Evolutionary conservation across 2,888 invertebrate genomes (phyloP).

Genomic region (Tridacna gigas): DNA sequence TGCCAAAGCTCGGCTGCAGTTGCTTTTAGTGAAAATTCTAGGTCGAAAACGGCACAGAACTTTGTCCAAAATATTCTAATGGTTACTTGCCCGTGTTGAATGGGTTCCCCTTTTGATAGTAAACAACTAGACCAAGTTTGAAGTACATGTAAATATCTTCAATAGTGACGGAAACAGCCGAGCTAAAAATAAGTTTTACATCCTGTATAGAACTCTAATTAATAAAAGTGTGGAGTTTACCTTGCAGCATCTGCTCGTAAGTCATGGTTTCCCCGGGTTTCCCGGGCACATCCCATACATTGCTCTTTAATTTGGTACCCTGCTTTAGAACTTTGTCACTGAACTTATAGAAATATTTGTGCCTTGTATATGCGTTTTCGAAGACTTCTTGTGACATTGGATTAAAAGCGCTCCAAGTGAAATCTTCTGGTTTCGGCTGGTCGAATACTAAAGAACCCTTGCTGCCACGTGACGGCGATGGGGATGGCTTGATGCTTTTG

Average conservation of each 20-base stretch:
- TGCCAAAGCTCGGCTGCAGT: no score
- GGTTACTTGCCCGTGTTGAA: no score
- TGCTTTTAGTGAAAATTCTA: no score
- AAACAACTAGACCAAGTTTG: no score
- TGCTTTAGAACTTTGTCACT: constrained; percentile 76
- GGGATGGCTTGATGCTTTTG: constrained; percentile 50
- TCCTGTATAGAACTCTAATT: no score
- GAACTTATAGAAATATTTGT: constrained; percentile 75
- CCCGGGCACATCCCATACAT: constrained; percentile 75
- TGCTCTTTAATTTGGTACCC: constrained; percentile 74
- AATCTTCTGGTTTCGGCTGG: constrained; percentile 68
- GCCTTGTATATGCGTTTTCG: constrained; percentile 73
- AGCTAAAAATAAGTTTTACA: no score
- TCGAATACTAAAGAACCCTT: constrained; percentile 48
- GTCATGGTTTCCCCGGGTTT: constrained; percentile 77
- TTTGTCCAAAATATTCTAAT: no score
- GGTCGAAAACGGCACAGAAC: no score
- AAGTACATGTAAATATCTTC: no score
- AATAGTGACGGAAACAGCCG: no score
- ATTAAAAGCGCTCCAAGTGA: constrained; percentile 75
- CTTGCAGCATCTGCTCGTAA: constrained; percentile 80
- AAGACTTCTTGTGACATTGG: constrained; percentile 75
- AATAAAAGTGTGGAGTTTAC: constrained; percentile 51
- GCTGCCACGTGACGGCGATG: constrained; percentile 65
- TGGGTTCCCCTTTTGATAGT: no score